Evolutionary conservation across 2,797 vertebrate species (phyloP), one percentile per base, ranked within the genome.

Genomic region (Thripadectes ignobilis): DNA sequence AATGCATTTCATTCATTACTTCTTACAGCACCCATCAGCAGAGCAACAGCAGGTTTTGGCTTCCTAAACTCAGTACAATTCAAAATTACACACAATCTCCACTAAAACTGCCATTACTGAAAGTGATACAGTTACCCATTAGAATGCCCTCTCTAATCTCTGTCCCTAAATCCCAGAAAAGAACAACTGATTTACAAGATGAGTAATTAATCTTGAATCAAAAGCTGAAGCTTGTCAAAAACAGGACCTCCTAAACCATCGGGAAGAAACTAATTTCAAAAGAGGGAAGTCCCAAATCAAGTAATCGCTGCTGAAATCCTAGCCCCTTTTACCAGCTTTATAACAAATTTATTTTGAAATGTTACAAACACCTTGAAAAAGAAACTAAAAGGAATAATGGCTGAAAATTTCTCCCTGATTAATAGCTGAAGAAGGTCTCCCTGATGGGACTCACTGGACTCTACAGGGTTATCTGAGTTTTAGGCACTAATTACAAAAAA

Each of bases 201-300:
- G 76, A 92, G 59, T 67, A 91, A 92, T 45, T 71, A 77, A 95
- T 74, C 52, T 87, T 39, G 45, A 92, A 57, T 67, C 83, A 91
- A 95, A 93, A 92, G 55, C 81, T 79, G 22, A 94, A 79, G 74
- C 63, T 49, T 71, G 57, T 71, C 74, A 82, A 84, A 95, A 95
- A 66, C 14, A 80, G 24, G 20, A 61, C 68, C 29, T 79, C 36
- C 82, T 55, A 29, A 89, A 52, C 39, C 58, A 78, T 51, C 89
- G 54, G 3, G 65, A 78, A 69, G 24, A 88, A 93, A 91, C 41
- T 83, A 19, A 88, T 89, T 90, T 95, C 49, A 82, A 54, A 89
- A 72, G 41, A 84, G n/a, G 32, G 34, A 92, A 84, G 66, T 76
- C 82, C 27, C 52, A 71, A 14, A 87, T 79, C 46, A 82, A 79